Percentiles rank a stretch among this genome's conserved stretches.
phyloP scores from a whole-genome alignment of 2,113 vertebrate genomes.

The Gopherus flavomarginatus region DNA sequence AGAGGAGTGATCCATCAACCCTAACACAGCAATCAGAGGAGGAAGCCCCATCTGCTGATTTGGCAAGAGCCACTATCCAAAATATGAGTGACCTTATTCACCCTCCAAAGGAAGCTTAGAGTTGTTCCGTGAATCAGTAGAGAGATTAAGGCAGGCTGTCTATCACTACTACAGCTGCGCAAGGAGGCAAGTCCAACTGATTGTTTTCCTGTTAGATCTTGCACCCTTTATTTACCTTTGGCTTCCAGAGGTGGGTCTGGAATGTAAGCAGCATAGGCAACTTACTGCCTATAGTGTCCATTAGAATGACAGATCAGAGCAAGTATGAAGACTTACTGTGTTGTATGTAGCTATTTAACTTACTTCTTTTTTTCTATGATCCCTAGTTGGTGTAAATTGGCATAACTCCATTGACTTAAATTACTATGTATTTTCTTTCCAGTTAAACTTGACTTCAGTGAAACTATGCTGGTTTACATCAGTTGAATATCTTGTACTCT shows the following conservation, averaged over 20 bases:
- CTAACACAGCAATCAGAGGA: neutral
- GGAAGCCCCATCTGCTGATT: neutral
- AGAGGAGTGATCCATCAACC: rapidly evolving
- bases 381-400: neutral
- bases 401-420: neutral
- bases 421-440: neutral
- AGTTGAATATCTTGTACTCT: neutral
- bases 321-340: neutral
- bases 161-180: neutral
- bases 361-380: neutral
- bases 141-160: neutral
- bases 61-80: neutral
- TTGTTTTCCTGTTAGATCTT: neutral
- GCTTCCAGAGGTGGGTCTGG: neutral
- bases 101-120: neutral
- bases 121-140: neutral
- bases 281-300: neutral
- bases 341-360: neutral
- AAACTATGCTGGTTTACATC: neutral
- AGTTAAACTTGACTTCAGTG: neutral
- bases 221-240: neutral
- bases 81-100: too few relatives aligned
- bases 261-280: neutral
- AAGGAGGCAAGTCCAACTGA: neutral
- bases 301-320: neutral